phyloP scores from a whole-genome alignment of 2,888 invertebrate genomes.

The Hofmannophila pseudospretella region DNA sequence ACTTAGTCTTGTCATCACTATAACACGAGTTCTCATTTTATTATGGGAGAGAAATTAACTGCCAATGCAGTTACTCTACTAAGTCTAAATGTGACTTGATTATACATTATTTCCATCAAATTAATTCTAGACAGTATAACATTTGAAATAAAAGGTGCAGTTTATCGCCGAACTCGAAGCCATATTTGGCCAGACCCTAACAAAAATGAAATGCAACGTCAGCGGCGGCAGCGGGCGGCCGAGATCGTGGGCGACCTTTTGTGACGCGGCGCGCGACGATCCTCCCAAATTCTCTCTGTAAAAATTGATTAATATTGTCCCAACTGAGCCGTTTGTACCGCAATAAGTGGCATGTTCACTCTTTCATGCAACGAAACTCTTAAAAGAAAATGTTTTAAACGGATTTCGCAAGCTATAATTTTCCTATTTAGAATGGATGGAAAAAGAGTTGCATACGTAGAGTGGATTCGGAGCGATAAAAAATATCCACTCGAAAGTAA shows the following conservation, averaged over 20 bases:
- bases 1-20: no score
- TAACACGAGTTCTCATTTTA: no score
- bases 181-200: background rate
- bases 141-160: no score
- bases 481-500: slow-evolving; percentile 42
- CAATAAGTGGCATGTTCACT: slow-evolving; percentile 50
- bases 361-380: slow-evolving; percentile 37
- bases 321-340: slow-evolving; percentile 37
- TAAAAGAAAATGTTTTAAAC: slow-evolving; percentile 48
- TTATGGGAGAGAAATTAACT: no score
- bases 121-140: no score
- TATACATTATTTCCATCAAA: no score
- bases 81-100: no score
- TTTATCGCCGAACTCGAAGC: no score
- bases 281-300: slow-evolving; percentile 57
- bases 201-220: slow-evolving; percentile 67
- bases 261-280: slow-evolving; percentile 45
- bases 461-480: slow-evolving; percentile 47
- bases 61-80: no score
- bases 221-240: slow-evolving; percentile 39
- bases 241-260: slow-evolving; percentile 42
- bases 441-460: slow-evolving; percentile 35
- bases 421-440: slow-evolving; percentile 32
- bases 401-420: slow-evolving; percentile 38
- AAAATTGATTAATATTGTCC: slow-evolving; percentile 70